These are phyloP conservation scores for Dasypolia templi DNA, from an alignment of 2,888 invertebrate genomes.

Conservation along the genomic window DNA sequence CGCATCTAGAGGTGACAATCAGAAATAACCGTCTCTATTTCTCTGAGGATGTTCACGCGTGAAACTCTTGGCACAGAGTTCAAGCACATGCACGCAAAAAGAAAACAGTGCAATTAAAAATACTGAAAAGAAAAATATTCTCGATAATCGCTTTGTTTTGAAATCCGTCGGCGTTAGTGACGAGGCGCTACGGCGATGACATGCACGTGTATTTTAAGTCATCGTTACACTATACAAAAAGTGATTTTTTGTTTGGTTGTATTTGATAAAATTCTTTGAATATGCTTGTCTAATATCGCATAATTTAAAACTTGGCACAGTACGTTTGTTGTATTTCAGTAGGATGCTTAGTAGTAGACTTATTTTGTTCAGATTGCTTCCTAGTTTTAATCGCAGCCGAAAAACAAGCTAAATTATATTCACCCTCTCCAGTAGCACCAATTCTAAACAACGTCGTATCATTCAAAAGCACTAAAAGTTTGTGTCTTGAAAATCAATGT, in stretches of 20 bases:
- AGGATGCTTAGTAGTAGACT: constrained; percentile 16
- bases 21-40: constrained; percentile 78
- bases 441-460: constrained; percentile 21
- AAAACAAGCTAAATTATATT: constrained; percentile 32
- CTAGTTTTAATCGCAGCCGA: constrained; percentile 24
- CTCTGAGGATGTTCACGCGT: constrained; percentile 75
- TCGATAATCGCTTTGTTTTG: constrained; percentile 82
- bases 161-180: constrained; percentile 69
- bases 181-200: constrained; percentile 64
- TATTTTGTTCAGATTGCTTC: constrained; percentile 29
- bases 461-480: constrained; percentile 28
- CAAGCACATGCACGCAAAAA: constrained; percentile 70
- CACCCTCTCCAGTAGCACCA: neutral
- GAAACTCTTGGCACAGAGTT: constrained; percentile 78
- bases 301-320: constrained; percentile 54
- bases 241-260: constrained; percentile 44
- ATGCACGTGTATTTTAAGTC: constrained; percentile 48
- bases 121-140: constrained; percentile 68
- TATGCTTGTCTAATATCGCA: constrained; percentile 36
- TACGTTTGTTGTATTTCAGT: constrained; percentile 34
- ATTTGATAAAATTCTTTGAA: constrained; percentile 46
- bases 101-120: constrained; percentile 74
- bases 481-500: constrained; percentile 20
- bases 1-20: constrained; percentile 69
- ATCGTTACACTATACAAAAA: constrained; percentile 20